Evolutionary conservation across 1,140 invertebrate genomes (phyloP).

Genomic region (Orius laevigatus): DNA sequence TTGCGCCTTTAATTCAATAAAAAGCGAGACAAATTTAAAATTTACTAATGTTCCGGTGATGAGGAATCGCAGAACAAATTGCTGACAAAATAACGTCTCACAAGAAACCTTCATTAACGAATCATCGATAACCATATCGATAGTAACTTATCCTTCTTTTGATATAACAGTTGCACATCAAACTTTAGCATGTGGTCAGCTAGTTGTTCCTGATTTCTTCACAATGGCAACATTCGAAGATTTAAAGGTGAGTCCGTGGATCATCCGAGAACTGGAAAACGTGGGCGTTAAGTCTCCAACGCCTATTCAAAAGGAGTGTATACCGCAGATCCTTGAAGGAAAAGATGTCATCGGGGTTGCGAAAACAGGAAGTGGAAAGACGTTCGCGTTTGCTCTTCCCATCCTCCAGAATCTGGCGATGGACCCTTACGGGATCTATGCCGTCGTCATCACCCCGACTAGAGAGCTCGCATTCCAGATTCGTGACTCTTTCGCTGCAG

Average conservation of each 20-base stretch:
- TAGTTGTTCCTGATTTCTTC: slow-evolving; percentile 19
- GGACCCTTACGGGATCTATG: slow-evolving; percentile 89
- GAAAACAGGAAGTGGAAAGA: slow-evolving; percentile 97
- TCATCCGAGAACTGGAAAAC: slow-evolving; percentile 6
- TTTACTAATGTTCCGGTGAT: no score
- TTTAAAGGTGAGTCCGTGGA: slow-evolving; percentile 25
- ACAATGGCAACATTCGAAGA: slow-evolving; percentile 25
- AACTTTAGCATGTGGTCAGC: no score
- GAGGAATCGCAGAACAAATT: no score
- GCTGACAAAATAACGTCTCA: no score
- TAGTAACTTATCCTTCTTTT: no score
- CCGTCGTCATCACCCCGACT: slow-evolving; percentile 87
- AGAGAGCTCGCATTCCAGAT: slow-evolving; percentile 89
- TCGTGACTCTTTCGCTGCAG: slow-evolving; percentile 77
- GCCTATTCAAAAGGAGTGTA: slow-evolving; percentile 68
- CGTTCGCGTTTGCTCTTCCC: slow-evolving; percentile 88
- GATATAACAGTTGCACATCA: no score
- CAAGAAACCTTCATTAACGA: no score
- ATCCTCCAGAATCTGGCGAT: slow-evolving; percentile 81
- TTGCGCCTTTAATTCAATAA: no score
- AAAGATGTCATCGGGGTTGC: slow-evolving; percentile 86
- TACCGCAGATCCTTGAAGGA: slow-evolving; percentile 62
- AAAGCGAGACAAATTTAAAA: no score
- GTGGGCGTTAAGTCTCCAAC: slow-evolving; percentile 61
- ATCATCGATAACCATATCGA: no score